Conservation (phyloP, 2,888 invertebrate genomes). For the Melanchra persicariae region DNA sequence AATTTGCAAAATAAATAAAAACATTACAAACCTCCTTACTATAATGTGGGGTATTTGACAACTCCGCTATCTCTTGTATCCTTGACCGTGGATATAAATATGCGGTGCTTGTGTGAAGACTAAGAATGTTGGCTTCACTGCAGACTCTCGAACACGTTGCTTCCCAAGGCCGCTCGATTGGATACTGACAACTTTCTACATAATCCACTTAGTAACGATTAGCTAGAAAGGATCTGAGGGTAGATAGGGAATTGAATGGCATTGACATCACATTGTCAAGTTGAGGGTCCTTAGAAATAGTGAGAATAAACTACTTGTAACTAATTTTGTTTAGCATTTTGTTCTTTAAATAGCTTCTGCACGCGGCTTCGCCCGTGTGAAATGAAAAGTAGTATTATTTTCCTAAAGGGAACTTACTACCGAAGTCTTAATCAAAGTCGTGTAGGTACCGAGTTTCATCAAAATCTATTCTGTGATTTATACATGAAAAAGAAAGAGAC, state of each 20-base stretch:
- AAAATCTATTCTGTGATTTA: too few relatives aligned
- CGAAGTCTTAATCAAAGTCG: too few relatives aligned
- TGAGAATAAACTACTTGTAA: too few relatives aligned
- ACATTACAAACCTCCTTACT: neutral
- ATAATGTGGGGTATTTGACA: neutral
- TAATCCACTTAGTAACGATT: conserved; percentile 37
- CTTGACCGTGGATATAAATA: conserved; percentile 49
- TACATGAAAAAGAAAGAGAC: too few relatives aligned
- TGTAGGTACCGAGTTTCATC: too few relatives aligned
- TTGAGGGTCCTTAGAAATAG: neutral
- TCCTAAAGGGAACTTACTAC: too few relatives aligned
- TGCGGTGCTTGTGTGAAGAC: conserved; percentile 51
- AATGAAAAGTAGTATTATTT: too few relatives aligned
- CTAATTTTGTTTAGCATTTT: too few relatives aligned
- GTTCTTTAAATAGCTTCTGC: neutral
- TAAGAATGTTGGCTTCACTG: conserved; percentile 69
- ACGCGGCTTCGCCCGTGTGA: too few relatives aligned
- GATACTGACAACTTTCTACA: conserved; percentile 47
- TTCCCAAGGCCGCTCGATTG: conserved; percentile 60
- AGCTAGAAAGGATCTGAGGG: conserved; percentile 10
- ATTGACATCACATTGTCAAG: neutral
- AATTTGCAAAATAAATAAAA: too few relatives aligned
- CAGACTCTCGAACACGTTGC: conserved; percentile 77
- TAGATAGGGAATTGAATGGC: neutral
- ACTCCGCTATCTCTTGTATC: conserved; percentile 35